These are phyloP conservation scores for Trichogramma evanescens DNA, from an alignment of 2,888 invertebrate species.

Conservation along the genomic window DNA sequence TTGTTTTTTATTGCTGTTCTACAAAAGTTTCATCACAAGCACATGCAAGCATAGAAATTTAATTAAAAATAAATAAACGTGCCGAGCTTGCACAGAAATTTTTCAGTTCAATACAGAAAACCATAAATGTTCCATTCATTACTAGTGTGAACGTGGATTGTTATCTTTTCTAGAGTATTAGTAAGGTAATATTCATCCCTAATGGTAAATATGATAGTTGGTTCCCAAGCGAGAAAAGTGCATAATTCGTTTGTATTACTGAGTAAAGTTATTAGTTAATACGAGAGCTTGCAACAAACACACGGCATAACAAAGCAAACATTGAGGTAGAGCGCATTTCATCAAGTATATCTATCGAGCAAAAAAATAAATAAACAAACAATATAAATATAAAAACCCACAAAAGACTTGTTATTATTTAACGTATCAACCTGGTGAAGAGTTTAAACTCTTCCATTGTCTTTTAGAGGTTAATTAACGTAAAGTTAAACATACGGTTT, in stretches of 20 bases:
- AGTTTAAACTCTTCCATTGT: background rate
- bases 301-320: conserved; percentile 38
- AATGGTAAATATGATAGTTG: conserved; percentile 5
- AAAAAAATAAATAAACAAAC: background rate
- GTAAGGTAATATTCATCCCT: background rate
- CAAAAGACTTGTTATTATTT: background rate
- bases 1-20: no score
- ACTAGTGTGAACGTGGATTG: no score
- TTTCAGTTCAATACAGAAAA: conserved; percentile 11
- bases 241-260: background rate
- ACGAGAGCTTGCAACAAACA: conserved; percentile 33
- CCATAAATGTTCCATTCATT: no score
- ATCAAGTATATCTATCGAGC: conserved; percentile 45
- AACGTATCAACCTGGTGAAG: background rate
- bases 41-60: conserved; percentile 18
- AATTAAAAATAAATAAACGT: background rate
- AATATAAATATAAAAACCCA: conserved; percentile 7
- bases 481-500: no score
- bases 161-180: no score
- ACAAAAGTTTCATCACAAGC: background rate
- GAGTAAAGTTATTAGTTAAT: conserved; percentile 2
- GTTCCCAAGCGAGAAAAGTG: conserved; percentile 24
- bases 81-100: conserved; percentile 14
- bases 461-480: conserved; percentile 2
- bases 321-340: conserved; percentile 43